Evolutionary conservation across 2,113 vertebrate genomes (phyloP).

Genomic region (Menidia beryllina): DNA sequence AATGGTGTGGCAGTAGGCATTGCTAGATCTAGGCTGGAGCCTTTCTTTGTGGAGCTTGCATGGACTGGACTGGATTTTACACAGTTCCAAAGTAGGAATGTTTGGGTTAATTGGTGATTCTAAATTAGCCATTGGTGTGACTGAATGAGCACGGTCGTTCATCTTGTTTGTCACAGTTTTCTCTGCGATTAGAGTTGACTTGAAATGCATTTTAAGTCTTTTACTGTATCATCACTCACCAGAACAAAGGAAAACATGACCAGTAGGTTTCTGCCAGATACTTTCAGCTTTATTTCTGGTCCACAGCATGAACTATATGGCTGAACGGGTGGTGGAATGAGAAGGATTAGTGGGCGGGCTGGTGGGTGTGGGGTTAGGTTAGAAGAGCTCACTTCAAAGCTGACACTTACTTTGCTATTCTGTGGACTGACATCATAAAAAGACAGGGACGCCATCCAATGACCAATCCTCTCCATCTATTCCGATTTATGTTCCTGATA

Average conservation of each 20-base stretch:
- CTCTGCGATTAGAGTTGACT: too few species aligned
- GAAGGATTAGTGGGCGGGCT: constrained; percentile 62
- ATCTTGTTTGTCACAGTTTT: too few species aligned
- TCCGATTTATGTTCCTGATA: constrained; percentile 61
- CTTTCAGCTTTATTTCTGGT: constrained; percentile 10
- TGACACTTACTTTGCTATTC: constrained; percentile 62
- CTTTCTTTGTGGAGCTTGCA: too few species aligned
- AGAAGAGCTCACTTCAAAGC: constrained; percentile 49
- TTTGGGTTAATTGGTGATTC: too few species aligned
- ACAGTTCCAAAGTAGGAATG: too few species aligned
- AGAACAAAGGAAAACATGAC: constrained; percentile 32
- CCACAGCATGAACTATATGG: constrained; percentile 40
- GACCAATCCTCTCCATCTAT: constrained; percentile 63
- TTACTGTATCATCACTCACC: background rate
- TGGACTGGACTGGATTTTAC: too few species aligned
- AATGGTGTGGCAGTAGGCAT: too few species aligned
- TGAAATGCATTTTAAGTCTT: background rate
- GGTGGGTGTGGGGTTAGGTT: constrained; percentile 47
- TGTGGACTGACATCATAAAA: constrained; percentile 52
- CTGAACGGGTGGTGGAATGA: constrained; percentile 52
- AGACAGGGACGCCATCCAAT: constrained; percentile 74
- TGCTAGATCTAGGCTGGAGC: too few species aligned
- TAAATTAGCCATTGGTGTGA: too few species aligned
- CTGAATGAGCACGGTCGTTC: too few species aligned
- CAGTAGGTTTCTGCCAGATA: constrained; percentile 33